Base-by-base conservation (phyloP, 2,888 invertebrate genomes). In the Mythimna ferrago region DNA sequence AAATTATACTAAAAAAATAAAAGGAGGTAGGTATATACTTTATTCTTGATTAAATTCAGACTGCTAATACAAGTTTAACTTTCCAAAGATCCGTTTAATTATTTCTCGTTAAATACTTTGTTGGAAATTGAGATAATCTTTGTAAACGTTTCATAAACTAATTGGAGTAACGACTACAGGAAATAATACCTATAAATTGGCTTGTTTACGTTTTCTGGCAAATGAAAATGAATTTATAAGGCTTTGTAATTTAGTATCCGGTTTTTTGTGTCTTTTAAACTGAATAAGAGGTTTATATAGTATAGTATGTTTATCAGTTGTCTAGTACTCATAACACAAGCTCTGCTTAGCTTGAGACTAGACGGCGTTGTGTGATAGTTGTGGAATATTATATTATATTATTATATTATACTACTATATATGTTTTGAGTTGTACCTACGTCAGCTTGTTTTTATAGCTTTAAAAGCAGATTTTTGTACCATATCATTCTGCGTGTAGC, bases 111-210 rank as follows among this genome's bases (percentile, higher is more conserved):
- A 26, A 71, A 61, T 72, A 71, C 32, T 54, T 74, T 74, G 73
- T 71, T 76, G 58, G 66, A 76, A 83, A 80, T 83, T 76, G 48
- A 71, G 68, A 78, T 86, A 77, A 87, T 82, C 74, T 83, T 83
- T 71, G n/a, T 56, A 44, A 74, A 70, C 38, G 70, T 10, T 69
- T 57, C 61, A n/a, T 58, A 54, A 69, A 66, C 44, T 69, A 71
- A 80, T 73, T 80, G 44, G 54, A 64, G 6, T 54, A 48, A 58
- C 14, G 32, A 58, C 41, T 38, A 26, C 9, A 10, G 14, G 16
- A 63, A 71, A 69, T 66, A 63, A 69, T 66, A 60, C 32, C 11
- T 60, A 32, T 70, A 62, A 53, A 48, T 57, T 21, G 14, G 14
- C 2, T 19, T 48, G 4, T 9, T 61, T 57, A 41, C 44, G 21